Evolutionary conservation across 1,140 invertebrate species (phyloP).

Genomic region (Zaprionus davidi): DNA sequence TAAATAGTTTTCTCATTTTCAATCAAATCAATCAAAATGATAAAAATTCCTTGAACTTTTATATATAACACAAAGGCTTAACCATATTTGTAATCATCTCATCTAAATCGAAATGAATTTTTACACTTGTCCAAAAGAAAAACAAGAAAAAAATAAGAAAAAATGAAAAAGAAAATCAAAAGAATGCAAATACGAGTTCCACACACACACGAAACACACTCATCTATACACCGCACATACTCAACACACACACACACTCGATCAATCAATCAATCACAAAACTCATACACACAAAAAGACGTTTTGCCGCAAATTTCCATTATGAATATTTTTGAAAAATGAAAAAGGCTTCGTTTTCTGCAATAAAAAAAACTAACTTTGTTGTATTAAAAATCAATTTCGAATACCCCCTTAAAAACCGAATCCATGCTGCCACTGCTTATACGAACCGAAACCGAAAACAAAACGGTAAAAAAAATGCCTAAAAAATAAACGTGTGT

Average conservation of each 20-base stretch:
- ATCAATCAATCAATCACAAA: conserved; percentile 32
- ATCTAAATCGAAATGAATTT: conserved; percentile 84
- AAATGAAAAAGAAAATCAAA: conserved; percentile 28
- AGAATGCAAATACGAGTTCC: conserved; percentile 29
- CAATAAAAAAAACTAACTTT: conserved; percentile 52
- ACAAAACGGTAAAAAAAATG: conserved; percentile 34
- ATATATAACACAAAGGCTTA: conserved; percentile 84
- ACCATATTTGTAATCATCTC: conserved; percentile 84
- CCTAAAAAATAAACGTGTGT: conserved; percentile 60
- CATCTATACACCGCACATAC: conserved; percentile 28
- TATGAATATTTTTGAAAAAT: conserved; percentile 59
- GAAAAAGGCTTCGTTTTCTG: conserved; percentile 47
- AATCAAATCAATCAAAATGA: conserved; percentile 27
- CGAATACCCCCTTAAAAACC: conserved; percentile 66
- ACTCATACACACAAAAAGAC: conserved; percentile 29
- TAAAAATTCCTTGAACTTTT: conserved; percentile 19
- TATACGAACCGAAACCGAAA: conserved; percentile 39
- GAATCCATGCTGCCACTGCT: conserved; percentile 76
- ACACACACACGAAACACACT: conserved; percentile 35
- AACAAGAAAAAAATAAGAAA: conserved; percentile 22
- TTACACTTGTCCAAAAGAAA: conserved; percentile 65
- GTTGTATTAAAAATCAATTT: conserved; percentile 60
- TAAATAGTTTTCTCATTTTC: conserved; percentile 53
- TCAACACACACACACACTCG: conserved; percentile 22
- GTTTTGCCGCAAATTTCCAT: conserved; percentile 74